Evolutionary conservation across 2,888 invertebrate species (phyloP), one percentile per base, ranked within the genome.

Genomic region (Byasa hedistus): DNA sequence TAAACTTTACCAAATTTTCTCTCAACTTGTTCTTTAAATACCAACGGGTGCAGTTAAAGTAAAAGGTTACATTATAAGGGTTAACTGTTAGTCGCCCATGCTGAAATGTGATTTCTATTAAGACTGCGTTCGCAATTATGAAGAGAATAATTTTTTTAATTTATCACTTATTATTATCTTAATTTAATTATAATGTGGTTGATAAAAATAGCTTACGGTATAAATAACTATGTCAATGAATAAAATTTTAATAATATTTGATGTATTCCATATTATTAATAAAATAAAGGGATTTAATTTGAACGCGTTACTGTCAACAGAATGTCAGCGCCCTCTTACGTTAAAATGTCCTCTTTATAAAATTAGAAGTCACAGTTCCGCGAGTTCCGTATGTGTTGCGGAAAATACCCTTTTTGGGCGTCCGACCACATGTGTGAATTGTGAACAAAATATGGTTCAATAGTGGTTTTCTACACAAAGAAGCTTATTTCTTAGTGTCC

Each of bases 381-480:
- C 85, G 84, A 90, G 90, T 89, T 91, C 91, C 90, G 91, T 91
- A 88, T 89, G 86, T 89, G 85, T 87, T 89, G 90, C 87, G 89
- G 93, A 93, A 93, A 93, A 93, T 93, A 93, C 93, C 93, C 93
- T 93, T 93, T 91, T 93, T 93, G 93, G 94, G 93, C 93, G 93
- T 93, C 93, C 92, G 91, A 93, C 93, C 94, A 93, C 94, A 94
- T 94, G 94, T 93, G 93, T 92, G 91, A 85, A 86, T 87, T 82
- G 88, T 87, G 89, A 89, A 89, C 88, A 87, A 90, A 89, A 85
- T 91, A 90, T 84, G 88, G 85, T 87, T 89, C 83, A 86, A 72
- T 78, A 82, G 88, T 89, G 87, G 88, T 83, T 89, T 87, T 80
- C 82, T 80, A 81, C 76, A 77, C 72, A 75, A 75, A 79, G 76